Evolutionary conservation across 2,797 vertebrate genomes (phyloP), one percentile per base, ranked within the genome.

Genomic region (Cetoscarus ocellatus): DNA sequence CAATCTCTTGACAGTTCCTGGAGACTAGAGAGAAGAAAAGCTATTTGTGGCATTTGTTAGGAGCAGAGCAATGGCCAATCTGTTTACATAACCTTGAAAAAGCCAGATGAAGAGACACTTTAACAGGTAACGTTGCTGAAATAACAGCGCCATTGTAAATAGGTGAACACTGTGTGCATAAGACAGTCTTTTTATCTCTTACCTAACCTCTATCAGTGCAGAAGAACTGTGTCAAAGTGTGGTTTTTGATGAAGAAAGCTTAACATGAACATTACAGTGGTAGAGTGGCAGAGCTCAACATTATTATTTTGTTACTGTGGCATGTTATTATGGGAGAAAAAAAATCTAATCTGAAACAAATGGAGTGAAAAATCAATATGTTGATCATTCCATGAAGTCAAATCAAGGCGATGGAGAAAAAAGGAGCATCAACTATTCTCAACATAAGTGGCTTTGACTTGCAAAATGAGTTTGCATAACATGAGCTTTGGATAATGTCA

Each of bases 401-500:
- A 85, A 91, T 83, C 71, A 75, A 78, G 68, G 72, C 69, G 42
- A 81, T 75, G 52, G 55, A 76, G 83, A 52, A 76, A 83, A 47
- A 58, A 47, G 65, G 68, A 70, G 63, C 82, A 68, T 89, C 83
- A 87, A 27, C 65, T 70, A 86, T 81, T 79, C 78, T 88, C 71
- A 85, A 57, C 80, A 58, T 92, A 91, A 93, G 87, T 88, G 91
- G 78, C 86, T 90, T 69, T 88, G 91, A 93, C 92, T 90, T 74
- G 66, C 81, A 75, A 85, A 85, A 86, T 75, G 84, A 72, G 74
- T 93, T 93, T 93, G 91, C 90, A 93, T 93, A 91, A 91, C 85
- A 92, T 92, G 89, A 93, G 91, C 91, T 84, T 88, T 70, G 75
- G 80, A 76, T 94, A 92, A 94, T 92, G 89, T 91, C 89, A 90